Evolutionary conservation across 2,888 invertebrate species (phyloP).

Genomic region (Griposia aprilina): DNA sequence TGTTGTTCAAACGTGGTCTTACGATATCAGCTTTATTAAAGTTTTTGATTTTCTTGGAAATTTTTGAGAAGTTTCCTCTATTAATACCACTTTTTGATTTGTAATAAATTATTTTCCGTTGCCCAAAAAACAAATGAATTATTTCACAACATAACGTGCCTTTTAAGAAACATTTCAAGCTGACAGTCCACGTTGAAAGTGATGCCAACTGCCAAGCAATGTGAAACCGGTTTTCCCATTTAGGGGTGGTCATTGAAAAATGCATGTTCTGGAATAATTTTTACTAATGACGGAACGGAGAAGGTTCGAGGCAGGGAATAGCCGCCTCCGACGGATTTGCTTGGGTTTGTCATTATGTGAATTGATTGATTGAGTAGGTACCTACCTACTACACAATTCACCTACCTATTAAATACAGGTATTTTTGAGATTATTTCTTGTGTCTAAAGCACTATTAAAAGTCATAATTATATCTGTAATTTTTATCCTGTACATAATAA

Average conservation of each 20-base stretch:
- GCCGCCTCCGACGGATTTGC: too few species aligned
- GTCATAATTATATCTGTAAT: too few species aligned
- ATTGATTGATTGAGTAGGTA: too few species aligned
- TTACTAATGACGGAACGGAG: too few species aligned
- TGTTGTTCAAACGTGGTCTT: conserved; percentile 15
- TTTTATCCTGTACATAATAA: too few species aligned
- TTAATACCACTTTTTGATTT: background rate
- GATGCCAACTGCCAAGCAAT: background rate
- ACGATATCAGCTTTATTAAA: background rate
- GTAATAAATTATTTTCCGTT: background rate
- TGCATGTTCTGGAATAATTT: background rate
- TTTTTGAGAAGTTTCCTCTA: too few species aligned
- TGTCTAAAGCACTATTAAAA: too few species aligned
- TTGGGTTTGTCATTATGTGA: too few species aligned
- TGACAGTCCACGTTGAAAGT: background rate
- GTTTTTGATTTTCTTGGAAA: background rate
- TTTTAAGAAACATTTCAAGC: background rate
- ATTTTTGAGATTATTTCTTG: too few species aligned
- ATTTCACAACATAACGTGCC: background rate
- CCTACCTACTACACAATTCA: too few species aligned
- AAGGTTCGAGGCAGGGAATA: too few species aligned
- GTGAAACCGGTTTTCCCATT: background rate
- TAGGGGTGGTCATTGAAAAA: background rate
- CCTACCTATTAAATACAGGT: too few species aligned
- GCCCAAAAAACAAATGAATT: background rate